phyloP scores from a whole-genome alignment of 2,113 vertebrate genomes.

The Corythornis cristatus region DNA sequence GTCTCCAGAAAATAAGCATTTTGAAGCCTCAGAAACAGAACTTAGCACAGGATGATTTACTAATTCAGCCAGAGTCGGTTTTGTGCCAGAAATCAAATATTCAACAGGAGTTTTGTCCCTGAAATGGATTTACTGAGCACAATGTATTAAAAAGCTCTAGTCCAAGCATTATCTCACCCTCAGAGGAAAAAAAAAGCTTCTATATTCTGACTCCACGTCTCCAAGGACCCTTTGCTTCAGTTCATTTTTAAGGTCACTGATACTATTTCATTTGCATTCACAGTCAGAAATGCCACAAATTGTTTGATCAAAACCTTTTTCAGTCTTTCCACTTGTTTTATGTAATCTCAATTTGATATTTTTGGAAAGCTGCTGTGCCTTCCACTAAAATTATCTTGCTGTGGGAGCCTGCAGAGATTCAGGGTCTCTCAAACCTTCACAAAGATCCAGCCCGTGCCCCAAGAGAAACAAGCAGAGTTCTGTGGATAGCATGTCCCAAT shows the following conservation, averaged over 20 bases:
- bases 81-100: constrained; percentile 13
- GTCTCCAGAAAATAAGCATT: background rate
- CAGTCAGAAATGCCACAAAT: constrained; percentile 30
- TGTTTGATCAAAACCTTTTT: constrained; percentile 19
- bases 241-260: constrained; percentile 45
- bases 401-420: background rate
- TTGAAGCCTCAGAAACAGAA: background rate
- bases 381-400: background rate
- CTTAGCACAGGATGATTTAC: background rate
- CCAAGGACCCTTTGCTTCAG: background rate
- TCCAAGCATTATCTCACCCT: constrained; percentile 6
- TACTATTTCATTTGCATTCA: constrained; percentile 37
- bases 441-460: background rate
- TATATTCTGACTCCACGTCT: background rate
- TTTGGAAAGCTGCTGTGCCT: constrained; percentile 9
- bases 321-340: background rate
- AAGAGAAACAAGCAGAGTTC: background rate
- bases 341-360: constrained; percentile 15
- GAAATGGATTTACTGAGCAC: constrained; percentile 10
- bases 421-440: background rate
- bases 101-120: constrained; percentile 18
- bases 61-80: background rate
- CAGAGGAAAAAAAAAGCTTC: background rate
- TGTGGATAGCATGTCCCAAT: background rate
- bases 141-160: constrained; percentile 5